Conservation (phyloP, 2,888 invertebrate species). For the Mayetiola destructor region DNA sequence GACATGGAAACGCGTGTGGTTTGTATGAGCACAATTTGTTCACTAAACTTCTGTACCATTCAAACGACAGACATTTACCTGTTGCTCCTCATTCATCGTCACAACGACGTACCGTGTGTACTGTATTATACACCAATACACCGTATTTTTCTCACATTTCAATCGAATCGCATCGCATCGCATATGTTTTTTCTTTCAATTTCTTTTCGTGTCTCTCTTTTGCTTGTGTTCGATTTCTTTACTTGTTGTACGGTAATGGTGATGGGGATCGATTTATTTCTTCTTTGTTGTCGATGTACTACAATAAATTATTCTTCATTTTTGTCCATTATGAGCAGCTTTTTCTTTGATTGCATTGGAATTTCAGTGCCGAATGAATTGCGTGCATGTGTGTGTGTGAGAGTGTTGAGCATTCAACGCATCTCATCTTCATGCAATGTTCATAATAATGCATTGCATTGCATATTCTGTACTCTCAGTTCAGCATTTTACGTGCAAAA, state of each 20-base stretch:
- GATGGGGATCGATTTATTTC: background rate
- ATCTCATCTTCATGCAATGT: too few species aligned
- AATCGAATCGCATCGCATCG: background rate
- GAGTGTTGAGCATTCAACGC: too few species aligned
- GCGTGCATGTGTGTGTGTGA: too few species aligned
- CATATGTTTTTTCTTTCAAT: too few species aligned
- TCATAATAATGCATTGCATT: background rate
- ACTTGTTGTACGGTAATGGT: background rate
- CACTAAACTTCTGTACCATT: background rate
- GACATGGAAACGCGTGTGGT: background rate
- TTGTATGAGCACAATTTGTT: conserved; percentile 6
- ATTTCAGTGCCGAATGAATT: too few species aligned
- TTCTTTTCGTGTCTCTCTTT: background rate
- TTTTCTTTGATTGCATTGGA: too few species aligned
- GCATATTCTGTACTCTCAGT: background rate
- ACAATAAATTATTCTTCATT: too few species aligned
- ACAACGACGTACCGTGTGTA: background rate
- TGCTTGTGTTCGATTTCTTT: background rate
- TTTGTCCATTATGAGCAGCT: too few species aligned
- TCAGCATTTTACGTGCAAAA: conserved; percentile 5
- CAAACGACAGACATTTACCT: conserved; percentile 1
- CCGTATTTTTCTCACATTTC: conserved; percentile 2
- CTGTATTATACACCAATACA: background rate
- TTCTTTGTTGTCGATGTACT: too few species aligned
- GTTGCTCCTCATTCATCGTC: background rate